Percentiles rank a stretch among this genome's conserved stretches.
phyloP scores from a whole-genome alignment of 2,113 vertebrate genomes.

The Ptychochromis oligacanthus region DNA sequence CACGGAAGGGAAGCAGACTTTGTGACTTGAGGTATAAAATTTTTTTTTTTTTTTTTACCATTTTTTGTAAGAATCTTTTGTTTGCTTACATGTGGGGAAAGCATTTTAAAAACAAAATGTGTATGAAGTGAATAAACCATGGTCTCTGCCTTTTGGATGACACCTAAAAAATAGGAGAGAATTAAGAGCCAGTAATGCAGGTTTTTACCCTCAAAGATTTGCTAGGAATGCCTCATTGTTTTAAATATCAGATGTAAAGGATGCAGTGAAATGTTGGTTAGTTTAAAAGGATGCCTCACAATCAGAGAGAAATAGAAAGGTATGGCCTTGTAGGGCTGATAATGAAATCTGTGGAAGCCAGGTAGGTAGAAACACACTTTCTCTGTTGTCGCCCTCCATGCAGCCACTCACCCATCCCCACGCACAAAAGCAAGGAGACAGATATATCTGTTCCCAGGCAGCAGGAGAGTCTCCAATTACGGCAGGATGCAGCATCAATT shows the following conservation, averaged over 20 bases:
- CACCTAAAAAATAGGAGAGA: neutral
- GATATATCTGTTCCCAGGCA: constrained; percentile 88
- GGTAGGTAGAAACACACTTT: constrained; percentile 16
- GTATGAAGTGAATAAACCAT: neutral
- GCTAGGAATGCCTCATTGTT: neutral
- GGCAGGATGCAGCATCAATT: constrained; percentile 97
- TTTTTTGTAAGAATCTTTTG: neutral
- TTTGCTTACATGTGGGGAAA: neutral
- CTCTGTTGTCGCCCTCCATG: neutral
- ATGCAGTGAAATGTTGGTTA: neutral
- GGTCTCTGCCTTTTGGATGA: constrained; percentile 38
- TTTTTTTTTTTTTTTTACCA: neutral
- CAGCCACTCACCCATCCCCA: constrained; percentile 6
- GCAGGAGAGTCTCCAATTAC: constrained; percentile 95
- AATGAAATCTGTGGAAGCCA: constrained; percentile 24
- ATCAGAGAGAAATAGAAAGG: constrained; percentile 32
- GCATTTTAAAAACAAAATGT: neutral
- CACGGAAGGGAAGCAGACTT: no score
- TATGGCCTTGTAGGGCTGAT: constrained; percentile 15
- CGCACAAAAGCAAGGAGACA: constrained; percentile 1
- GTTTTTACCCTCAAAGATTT: constrained; percentile 28
- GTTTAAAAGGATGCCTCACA: constrained; percentile 16
- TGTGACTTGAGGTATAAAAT: neutral
- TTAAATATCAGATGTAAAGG: constrained; percentile 9
- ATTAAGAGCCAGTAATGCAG: neutral